A percentile compares a stretch with the other conserved stretches of the same genome.
These are phyloP conservation scores for Unio delphinus DNA, from an alignment of 2,888 invertebrate species.

Conservation along the genomic window DNA sequence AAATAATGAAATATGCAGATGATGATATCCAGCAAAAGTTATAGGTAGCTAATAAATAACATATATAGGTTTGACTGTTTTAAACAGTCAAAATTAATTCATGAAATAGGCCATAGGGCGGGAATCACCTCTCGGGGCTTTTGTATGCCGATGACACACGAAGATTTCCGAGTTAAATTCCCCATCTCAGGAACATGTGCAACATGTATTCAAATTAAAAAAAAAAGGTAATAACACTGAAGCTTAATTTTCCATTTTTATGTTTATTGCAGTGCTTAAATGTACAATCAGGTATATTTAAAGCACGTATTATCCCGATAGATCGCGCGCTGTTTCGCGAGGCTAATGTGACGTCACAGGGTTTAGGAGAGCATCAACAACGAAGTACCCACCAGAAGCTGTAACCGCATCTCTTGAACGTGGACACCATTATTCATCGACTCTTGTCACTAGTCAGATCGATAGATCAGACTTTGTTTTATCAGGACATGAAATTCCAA, in stretches of 20 bases:
- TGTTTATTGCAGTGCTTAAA: not conserved
- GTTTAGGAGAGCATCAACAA: conserved; percentile 57
- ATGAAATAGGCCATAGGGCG: conserved; percentile 28
- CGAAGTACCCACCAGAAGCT: conserved; percentile 36
- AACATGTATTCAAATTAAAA: conserved; percentile 10
- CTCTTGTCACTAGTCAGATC: conserved; percentile 9
- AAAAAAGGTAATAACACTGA: not conserved
- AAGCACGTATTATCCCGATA: conserved; percentile 27
- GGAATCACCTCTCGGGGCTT: conserved; percentile 22
- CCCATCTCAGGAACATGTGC: conserved; percentile 18
- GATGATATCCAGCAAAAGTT: too few species aligned
- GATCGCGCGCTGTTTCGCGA: conserved; percentile 43
- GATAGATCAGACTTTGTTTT: conserved; percentile 15
- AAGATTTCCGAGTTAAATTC: conserved; percentile 16
- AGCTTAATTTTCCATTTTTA: not conserved
- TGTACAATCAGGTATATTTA: not conserved
- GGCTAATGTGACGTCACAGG: conserved; percentile 56
- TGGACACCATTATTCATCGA: conserved; percentile 5
- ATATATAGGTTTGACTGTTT: too few species aligned
- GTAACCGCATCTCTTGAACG: conserved; percentile 22
- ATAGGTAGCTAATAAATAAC: too few species aligned
- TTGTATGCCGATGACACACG: conserved; percentile 21
- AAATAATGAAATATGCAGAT: too few species aligned
- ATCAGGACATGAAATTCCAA: conserved; percentile 8
- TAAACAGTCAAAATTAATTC: too few species aligned